These are phyloP conservation scores for Hemitrygon akajei DNA, from an alignment of 2,797 vertebrate species.

Conservation along the genomic window DNA sequence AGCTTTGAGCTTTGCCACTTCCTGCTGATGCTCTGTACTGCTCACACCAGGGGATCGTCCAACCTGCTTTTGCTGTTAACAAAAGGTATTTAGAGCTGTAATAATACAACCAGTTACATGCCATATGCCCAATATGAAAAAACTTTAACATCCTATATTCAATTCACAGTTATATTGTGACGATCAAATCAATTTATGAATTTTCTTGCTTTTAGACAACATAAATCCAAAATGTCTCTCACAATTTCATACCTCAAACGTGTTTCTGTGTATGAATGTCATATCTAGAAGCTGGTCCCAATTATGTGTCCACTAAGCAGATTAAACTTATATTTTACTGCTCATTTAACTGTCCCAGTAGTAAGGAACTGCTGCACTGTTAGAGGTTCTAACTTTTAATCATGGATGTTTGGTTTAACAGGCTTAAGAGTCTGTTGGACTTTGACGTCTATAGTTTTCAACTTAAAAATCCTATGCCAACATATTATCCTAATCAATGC, in stretches of 20 bases:
- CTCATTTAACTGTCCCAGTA: background rate
- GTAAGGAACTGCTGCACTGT: background rate
- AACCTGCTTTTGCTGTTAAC: slow-evolving; percentile 73
- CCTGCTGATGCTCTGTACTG: slow-evolving; percentile 79
- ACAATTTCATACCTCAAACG: background rate
- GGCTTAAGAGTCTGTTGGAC: background rate
- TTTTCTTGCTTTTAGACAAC: background rate
- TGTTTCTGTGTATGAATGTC: background rate
- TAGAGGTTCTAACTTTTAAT: background rate
- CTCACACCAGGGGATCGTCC: slow-evolving; percentile 69
- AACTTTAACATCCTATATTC: background rate
- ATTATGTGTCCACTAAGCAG: background rate
- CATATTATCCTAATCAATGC: background rate
- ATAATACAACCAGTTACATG: background rate
- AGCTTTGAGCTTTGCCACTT: slow-evolving; percentile 77
- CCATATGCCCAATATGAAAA: background rate
- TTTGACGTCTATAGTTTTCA: no score
- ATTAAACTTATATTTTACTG: background rate
- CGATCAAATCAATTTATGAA: background rate
- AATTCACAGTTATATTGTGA: background rate
- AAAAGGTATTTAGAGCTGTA: background rate
- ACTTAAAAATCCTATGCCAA: background rate
- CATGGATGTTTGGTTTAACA: background rate
- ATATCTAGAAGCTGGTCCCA: background rate
- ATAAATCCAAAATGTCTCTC: background rate